Evolutionary conservation across 2,113 vertebrate species (phyloP), one percentile per base, ranked within the genome.

Genomic region (Apodemus speciosus): DNA sequence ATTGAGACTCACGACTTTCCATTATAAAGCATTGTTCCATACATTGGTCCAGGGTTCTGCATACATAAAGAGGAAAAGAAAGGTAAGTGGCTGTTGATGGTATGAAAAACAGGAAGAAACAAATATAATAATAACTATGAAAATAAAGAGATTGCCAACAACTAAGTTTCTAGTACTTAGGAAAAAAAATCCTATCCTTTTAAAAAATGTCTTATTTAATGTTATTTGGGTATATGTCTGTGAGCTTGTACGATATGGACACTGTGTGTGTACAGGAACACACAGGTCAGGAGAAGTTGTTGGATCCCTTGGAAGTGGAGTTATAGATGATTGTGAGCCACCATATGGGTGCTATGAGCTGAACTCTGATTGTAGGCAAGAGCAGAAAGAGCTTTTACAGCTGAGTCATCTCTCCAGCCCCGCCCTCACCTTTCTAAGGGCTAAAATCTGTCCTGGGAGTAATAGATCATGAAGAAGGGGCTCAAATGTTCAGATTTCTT

Each of bases 121-220:
- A 68, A 76, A 27, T 69, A 21, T 69, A 77, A n/a, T 6, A 77
- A 53, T 62, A 58, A 85, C 62, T 92, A 15, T 90, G 6, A 71
- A 90, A 81, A 88, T 88, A 30, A 94, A 86, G 76, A 35, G 20
- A 60, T 62, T 72, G 21, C 9, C 79, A 20, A 90, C 83, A 92
- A 88, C 32, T 66, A 53, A 38, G 3, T 92, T 96, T 92, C 46
- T 35, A 81, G 66, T 94, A 88, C 40, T 46, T 81, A 27, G 62
- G 83, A 49, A 30, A 68, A 46, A 84, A 53, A 3, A 1, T 27
- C 11, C 1, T 90, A 6, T 83, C 5, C 4, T 88, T 75, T 81
- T 58, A 80, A 60, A 58, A 60, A 25, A 38, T 60, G 79, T 40
- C n/a, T 9, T 60, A 9, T 60, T 27, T 60, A 56, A 56, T 56